phyloP scores from a whole-genome alignment of 2,797 vertebrate species.

The Rhinophrynus dorsalis region DNA sequence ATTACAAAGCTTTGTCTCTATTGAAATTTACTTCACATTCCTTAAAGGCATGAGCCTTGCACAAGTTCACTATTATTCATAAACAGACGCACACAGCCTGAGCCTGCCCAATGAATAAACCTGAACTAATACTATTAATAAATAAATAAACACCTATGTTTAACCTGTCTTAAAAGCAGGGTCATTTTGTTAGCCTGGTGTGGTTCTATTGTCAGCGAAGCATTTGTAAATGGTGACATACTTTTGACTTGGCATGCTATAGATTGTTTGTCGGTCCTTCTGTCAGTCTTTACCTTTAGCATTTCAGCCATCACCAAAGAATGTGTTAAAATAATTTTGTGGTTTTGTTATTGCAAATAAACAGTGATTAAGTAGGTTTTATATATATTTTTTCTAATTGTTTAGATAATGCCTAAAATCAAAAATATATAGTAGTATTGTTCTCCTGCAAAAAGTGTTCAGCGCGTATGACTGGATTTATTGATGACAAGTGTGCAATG shows the following conservation, averaged over 20 bases:
- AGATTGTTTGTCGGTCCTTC: conserved; percentile 1
- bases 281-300: no score
- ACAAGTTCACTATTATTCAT: conserved; percentile 36
- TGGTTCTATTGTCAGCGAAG: background rate
- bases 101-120: conserved; percentile 31
- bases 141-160: conserved; percentile 41
- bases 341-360: no score
- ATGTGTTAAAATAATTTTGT: no score
- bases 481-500: no score
- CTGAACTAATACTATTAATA: conserved; percentile 2
- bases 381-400: no score
- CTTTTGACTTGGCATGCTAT: background rate
- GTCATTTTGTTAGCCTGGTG: conserved; percentile 10
- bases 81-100: conserved; percentile 5
- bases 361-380: no score
- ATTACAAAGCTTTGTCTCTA: conserved; percentile 20
- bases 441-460: no score
- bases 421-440: no score
- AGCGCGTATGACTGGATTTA: no score
- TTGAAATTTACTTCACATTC: conserved; percentile 27
- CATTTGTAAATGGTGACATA: background rate
- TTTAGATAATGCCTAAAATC: no score
- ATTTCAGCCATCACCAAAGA: no score
- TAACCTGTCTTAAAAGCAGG: conserved; percentile 14
- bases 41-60: conserved; percentile 30